A percentile compares a stretch with the other conserved stretches of the same genome.
Conservation (phyloP, 2,888 invertebrate species). For the Hyalella azteca region DNA sequence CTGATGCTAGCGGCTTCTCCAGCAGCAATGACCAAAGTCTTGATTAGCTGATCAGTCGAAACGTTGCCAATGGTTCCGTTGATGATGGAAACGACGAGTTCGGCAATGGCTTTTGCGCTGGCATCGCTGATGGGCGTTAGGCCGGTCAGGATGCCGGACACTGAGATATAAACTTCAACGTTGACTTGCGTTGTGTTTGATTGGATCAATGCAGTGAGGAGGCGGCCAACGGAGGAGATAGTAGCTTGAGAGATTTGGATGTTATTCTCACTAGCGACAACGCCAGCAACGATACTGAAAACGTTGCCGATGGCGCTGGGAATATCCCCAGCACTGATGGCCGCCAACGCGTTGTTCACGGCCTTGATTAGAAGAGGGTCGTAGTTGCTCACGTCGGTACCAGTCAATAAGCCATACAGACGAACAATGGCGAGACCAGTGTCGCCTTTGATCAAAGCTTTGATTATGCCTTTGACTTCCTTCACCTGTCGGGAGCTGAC, state of each 20-base stretch:
- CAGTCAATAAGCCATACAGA: neutral
- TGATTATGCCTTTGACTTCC: neutral
- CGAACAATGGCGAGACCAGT: neutral
- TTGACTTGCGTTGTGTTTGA: neutral
- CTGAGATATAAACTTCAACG: too few species aligned
- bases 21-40: neutral
- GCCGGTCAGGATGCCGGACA: neutral
- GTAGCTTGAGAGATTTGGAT: neutral
- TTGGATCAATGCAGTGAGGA: neutral
- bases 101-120: neutral
- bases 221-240: neutral
- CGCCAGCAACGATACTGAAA: neutral
- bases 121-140: neutral
- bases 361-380: neutral
- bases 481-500: constrained; percentile 9
- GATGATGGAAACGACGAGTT: neutral
- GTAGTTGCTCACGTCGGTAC: neutral
- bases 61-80: neutral
- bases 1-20: neutral
- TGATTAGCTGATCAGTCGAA: neutral
- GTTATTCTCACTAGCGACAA: neutral
- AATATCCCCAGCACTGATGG: neutral
- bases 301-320: neutral
- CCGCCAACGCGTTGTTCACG: neutral
- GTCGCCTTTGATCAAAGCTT: constrained; percentile 3